Base-by-base conservation (phyloP, 2,113 vertebrate genomes). In the Pterocles gutturalis region DNA sequence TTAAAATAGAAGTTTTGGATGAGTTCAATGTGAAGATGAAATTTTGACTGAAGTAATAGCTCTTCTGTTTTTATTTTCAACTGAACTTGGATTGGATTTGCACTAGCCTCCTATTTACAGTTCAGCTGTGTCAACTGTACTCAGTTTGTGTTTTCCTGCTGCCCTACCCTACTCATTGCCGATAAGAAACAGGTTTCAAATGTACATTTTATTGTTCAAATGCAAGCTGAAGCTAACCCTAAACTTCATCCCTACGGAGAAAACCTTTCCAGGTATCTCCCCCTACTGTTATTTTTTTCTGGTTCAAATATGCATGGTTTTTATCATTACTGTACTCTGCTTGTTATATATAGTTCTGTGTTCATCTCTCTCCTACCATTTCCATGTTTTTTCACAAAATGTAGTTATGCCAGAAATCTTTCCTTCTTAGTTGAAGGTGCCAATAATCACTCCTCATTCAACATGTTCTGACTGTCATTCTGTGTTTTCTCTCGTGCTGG, bases 381-480 rank as follows among this genome's bases (percentile, higher is more conserved):
- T 78, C 77, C 78, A 34, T 84, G 83, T 67, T 90, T 90, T 90
- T 87, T 64, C 72, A 93, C 77, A 79, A 89, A 90, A 69, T 7
- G 31, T 38, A 57, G 60, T 46, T 28, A 21, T 75, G 90, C 92
- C 93, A 94, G 90, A 70, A 93, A 90, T 87, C 90, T 76, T 95
- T 89, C 24, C 76, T 78, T 17, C 80, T 69, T 65, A 45, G 53
- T 0, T 75, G 76, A 92, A 60, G 3, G 6, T 87, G 96, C 90
- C 97, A 95, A 83, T 81, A 95, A 87, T 96, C 91, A 69, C 62
- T 92, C 83, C 29, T 94, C 86, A 75, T 94, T 94, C 96, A 95
- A 46, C 76, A 79, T 89, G 80, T 96, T 95, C 95, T 90, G 71
- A 45, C 92, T 91, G 87, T 89, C 60, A n/a, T 94, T 87, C 83